phyloP scores from a whole-genome alignment of 1,140 invertebrate genomes.

The Tetraneura akinire region DNA sequence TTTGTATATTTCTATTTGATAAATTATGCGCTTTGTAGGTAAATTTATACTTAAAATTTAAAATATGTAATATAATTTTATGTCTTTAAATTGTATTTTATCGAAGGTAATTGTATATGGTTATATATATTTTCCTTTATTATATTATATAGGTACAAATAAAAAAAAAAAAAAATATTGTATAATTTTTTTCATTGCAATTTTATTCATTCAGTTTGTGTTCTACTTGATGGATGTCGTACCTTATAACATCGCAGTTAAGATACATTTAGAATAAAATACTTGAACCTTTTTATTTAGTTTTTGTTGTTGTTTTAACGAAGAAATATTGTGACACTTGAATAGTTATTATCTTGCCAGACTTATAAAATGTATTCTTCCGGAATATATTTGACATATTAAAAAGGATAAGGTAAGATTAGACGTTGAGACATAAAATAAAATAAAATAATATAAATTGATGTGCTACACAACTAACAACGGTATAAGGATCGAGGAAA shows the following conservation, averaged over 20 bases:
- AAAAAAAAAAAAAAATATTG: too few species aligned
- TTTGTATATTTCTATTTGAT: too few species aligned
- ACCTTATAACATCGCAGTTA: slow-evolving; percentile 28
- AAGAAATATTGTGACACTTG: slow-evolving; percentile 35
- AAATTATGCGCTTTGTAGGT: too few species aligned
- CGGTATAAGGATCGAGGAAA: neutral
- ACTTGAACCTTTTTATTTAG: slow-evolving; percentile 5
- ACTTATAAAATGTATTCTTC: slow-evolving; percentile 3
- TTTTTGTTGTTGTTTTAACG: slow-evolving; percentile 5
- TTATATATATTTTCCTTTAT: too few species aligned
- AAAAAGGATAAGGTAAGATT: slow-evolving; percentile 15
- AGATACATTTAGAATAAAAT: slow-evolving; percentile 34
- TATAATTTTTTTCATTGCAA: neutral
- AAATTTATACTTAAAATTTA: too few species aligned
- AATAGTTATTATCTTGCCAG: slow-evolving; percentile 20
- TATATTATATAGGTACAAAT: too few species aligned
- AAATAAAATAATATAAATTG: neutral
- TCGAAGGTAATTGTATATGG: too few species aligned
- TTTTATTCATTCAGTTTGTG: slow-evolving; percentile 29
- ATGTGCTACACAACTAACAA: too few species aligned
- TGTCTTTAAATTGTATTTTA: too few species aligned
- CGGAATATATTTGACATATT: slow-evolving; percentile 14
- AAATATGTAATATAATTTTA: too few species aligned
- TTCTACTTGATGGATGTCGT: slow-evolving; percentile 28
- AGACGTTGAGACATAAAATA: neutral